These are phyloP conservation scores for Drosophila infuscata DNA, from an alignment of 2,888 invertebrate genomes.

Conservation along the genomic window DNA sequence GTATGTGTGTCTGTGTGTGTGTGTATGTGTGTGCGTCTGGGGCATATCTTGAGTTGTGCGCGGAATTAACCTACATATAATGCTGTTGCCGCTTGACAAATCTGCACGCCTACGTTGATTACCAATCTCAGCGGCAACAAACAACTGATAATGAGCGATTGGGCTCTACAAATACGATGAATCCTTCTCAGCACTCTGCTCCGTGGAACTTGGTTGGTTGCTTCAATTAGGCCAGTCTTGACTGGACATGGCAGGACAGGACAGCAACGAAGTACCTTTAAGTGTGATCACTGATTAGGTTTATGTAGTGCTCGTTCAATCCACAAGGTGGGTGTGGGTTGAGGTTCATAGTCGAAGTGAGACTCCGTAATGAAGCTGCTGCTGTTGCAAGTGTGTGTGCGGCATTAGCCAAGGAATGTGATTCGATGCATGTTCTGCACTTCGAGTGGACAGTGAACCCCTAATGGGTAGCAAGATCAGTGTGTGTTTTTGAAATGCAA, in stretches of 20 bases:
- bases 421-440: constrained; percentile 3
- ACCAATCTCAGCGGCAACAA: constrained; percentile 75
- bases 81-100: constrained; percentile 70
- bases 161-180: constrained; percentile 65
- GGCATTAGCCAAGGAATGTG: constrained; percentile 39
- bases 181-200: neutral
- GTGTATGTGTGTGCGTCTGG: constrained; percentile 24
- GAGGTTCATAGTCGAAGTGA: constrained; percentile 15
- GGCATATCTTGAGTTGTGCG: constrained; percentile 78
- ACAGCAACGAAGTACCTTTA: constrained; percentile 55
- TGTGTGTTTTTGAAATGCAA: neutral
- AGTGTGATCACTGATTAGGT: constrained; percentile 76
- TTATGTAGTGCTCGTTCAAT: constrained; percentile 42
- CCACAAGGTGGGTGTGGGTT: constrained; percentile 52
- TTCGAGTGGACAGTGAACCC: constrained; percentile 34
- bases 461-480: neutral
- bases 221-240: constrained; percentile 71
- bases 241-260: constrained; percentile 28
- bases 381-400: constrained; percentile 14
- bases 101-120: constrained; percentile 79
- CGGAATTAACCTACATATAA: constrained; percentile 78
- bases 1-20: neutral
- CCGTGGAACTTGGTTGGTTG: constrained; percentile 20
- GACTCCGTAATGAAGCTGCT: constrained; percentile 47
- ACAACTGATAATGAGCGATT: constrained; percentile 81